Conservation (phyloP, 2,113 vertebrate genomes). For the Oncorhynchus mykiss region DNA sequence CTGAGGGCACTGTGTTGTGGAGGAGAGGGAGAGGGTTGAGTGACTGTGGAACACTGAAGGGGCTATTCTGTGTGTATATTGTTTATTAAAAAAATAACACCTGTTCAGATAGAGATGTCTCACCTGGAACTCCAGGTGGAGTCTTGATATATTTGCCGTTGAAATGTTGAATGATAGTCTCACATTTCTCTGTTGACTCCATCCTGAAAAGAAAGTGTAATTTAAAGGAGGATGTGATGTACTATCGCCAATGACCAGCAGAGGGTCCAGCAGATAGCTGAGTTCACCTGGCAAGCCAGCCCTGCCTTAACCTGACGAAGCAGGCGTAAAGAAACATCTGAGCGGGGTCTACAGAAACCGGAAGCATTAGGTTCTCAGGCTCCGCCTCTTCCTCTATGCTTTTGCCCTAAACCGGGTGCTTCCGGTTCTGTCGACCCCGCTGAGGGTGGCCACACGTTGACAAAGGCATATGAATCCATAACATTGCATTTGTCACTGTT, state of each 20-base stretch:
- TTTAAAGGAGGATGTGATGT: neutral
- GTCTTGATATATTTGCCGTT: constrained; percentile 93
- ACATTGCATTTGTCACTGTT: too few species aligned
- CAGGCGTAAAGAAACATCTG: too few species aligned
- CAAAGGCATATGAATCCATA: too few species aligned
- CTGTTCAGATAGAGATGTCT: constrained; percentile 29
- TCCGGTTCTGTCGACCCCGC: too few species aligned
- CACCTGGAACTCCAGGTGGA: constrained; percentile 86
- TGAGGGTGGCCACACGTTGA: too few species aligned
- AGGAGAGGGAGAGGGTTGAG: neutral
- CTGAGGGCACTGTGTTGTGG: constrained; percentile 76
- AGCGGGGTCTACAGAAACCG: too few species aligned
- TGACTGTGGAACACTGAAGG: neutral
- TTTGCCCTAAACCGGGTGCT: too few species aligned
- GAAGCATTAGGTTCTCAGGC: too few species aligned
- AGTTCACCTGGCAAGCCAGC: too few species aligned
- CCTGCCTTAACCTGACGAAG: too few species aligned
- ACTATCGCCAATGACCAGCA: constrained; percentile 34
- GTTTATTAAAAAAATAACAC: neutral
- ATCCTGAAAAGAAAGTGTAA: constrained; percentile 70
- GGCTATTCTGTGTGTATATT: neutral
- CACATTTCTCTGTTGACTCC: constrained; percentile 93
- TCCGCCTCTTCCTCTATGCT: too few species aligned
- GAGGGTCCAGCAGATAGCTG: constrained; percentile 35
- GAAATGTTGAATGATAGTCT: constrained; percentile 90